Conservation (phyloP, 2,113 vertebrate genomes). For the Chroicocephalus ridibundus region DNA sequence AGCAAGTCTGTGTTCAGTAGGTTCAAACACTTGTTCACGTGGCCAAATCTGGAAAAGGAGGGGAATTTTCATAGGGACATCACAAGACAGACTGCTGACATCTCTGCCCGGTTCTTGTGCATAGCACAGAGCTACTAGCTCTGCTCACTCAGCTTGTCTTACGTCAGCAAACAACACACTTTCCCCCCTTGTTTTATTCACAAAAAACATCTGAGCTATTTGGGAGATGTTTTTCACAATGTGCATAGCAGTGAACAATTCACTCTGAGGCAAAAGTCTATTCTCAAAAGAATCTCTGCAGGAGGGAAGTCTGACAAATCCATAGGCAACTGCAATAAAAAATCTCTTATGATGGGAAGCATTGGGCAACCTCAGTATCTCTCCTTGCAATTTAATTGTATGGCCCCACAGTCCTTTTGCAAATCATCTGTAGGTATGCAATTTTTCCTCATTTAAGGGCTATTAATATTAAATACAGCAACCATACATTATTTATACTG, state of each 20-base stretch:
- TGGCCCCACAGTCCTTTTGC: neutral
- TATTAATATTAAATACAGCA: conserved; percentile 68
- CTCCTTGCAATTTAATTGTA: neutral
- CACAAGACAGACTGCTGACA: neutral
- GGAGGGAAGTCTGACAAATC: neutral
- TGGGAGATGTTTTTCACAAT: neutral
- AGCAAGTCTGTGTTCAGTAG: neutral
- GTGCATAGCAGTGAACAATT: neutral
- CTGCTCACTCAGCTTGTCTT: neutral
- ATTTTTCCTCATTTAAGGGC: conserved; percentile 46
- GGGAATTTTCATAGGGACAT: neutral
- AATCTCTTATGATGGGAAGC: neutral
- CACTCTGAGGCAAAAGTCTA: neutral
- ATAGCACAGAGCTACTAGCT: neutral
- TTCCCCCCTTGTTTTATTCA: neutral
- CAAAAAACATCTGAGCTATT: neutral
- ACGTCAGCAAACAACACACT: neutral
- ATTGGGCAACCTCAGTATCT: neutral
- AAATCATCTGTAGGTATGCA: conserved; percentile 25
- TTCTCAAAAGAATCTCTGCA: neutral
- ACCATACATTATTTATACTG: conserved; percentile 66
- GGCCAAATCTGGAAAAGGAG: neutral
- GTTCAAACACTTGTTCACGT: neutral
- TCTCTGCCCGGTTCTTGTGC: neutral
- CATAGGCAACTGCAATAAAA: neutral